phyloP scores from a whole-genome alignment of 2,888 invertebrate species.

The Apantesis nais region DNA sequence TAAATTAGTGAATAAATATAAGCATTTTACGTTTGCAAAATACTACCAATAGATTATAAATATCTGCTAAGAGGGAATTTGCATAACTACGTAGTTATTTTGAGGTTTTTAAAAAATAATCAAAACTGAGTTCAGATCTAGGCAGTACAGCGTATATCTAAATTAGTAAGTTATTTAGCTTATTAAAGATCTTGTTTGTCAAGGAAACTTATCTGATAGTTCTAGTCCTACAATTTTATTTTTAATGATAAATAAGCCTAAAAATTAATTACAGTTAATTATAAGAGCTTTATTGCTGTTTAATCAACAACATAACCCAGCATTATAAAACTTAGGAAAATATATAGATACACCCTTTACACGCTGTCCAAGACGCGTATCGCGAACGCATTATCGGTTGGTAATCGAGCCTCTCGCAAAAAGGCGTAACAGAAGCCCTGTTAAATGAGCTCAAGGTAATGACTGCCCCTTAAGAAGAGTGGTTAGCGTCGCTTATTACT shows the following conservation, averaged over 20 bases:
- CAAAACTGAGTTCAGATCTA: neutral
- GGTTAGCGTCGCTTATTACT: constrained; percentile 58
- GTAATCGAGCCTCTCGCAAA: constrained; percentile 77
- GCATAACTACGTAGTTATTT: neutral
- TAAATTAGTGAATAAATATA: too few species aligned
- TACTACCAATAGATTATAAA: too few species aligned
- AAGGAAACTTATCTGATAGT: neutral
- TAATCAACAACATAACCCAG: neutral
- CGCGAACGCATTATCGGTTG: constrained; percentile 70
- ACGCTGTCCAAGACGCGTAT: constrained; percentile 63
- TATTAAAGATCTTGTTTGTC: too few species aligned
- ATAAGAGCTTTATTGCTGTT: neutral
- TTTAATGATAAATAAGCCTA: neutral
- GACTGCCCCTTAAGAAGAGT: constrained; percentile 73
- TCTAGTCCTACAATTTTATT: neutral
- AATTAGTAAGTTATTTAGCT: neutral
- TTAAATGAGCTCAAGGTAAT: constrained; percentile 72
- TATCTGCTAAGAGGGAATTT: neutral
- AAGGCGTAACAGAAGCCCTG: constrained; percentile 81
- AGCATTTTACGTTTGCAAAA: too few species aligned
- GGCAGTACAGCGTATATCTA: neutral
- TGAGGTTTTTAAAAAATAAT: neutral
- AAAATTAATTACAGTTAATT: neutral
- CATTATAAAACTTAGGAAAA: neutral
- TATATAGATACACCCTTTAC: constrained; percentile 64